Conservation (phyloP, 2,888 invertebrate species). For the Prosapia bicincta region DNA sequence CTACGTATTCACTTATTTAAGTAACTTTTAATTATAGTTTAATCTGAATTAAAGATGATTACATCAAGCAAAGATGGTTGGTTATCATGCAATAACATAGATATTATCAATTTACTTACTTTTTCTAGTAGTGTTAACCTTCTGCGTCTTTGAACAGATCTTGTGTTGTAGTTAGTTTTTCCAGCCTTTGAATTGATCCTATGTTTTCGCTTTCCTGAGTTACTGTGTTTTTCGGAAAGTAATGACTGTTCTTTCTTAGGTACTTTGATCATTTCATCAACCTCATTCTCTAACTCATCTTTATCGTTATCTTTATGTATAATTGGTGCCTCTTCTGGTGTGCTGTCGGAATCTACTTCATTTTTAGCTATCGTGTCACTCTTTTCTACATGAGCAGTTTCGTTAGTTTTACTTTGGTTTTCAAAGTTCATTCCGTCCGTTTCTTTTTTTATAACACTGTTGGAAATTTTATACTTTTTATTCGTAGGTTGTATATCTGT, state of each 20-base stretch:
- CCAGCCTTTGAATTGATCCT: not conserved
- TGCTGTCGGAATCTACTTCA: conserved; percentile 47
- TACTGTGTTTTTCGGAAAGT: not conserved
- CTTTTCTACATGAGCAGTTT: not conserved
- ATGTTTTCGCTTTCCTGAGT: conserved; percentile 9
- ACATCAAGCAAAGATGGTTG: too few relatives aligned
- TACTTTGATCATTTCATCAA: not conserved
- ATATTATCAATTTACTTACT: conserved; percentile 20
- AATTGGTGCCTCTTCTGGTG: conserved; percentile 50
- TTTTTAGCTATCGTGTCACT: not conserved
- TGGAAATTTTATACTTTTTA: not conserved
- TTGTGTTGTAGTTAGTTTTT: not conserved
- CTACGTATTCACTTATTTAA: too few relatives aligned
- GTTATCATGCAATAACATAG: too few relatives aligned
- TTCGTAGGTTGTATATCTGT: not conserved
- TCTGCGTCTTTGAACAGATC: not conserved
- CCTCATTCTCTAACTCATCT: not conserved
- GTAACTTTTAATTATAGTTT: too few relatives aligned
- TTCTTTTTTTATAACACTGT: not conserved
- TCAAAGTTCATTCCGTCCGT: not conserved
- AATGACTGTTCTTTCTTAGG: not conserved
- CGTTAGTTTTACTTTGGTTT: not conserved
- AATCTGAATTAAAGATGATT: too few relatives aligned
- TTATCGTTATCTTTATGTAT: conserved; percentile 8
- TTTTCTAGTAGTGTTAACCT: conserved; percentile 33